These are phyloP conservation scores for Auanema sp. DNA, from an alignment of 2,888 invertebrate species.

Conservation along the genomic window DNA sequence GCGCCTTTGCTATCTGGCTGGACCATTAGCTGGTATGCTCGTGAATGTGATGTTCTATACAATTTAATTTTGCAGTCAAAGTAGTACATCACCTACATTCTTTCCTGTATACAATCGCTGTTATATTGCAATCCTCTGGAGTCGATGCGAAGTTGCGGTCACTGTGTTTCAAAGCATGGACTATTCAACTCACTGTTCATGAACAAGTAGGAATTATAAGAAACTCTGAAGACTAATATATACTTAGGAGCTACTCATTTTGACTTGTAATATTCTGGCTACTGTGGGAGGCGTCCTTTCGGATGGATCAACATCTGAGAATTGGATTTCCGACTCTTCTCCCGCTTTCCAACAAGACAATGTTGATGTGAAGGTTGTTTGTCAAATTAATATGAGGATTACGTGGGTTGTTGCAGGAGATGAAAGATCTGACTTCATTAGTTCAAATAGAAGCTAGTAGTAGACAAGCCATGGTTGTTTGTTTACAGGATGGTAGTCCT, in stretches of 20 bases:
- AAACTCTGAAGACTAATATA: too few relatives aligned
- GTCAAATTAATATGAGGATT: neutral
- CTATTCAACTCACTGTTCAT: conserved; percentile 60
- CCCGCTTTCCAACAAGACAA: conserved; percentile 6
- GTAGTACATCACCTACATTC: conserved; percentile 61
- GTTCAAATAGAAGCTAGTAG: conserved; percentile 87
- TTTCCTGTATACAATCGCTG: conserved; percentile 55
- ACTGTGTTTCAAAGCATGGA: conserved; percentile 63
- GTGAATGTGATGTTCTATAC: neutral
- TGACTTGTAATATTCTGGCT: conserved; percentile 60
- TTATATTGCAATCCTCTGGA: conserved; percentile 54
- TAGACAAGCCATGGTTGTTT: conserved; percentile 88
- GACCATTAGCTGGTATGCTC: conserved; percentile 16
- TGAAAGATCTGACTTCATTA: conserved; percentile 75
- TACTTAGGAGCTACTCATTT: conserved; percentile 54
- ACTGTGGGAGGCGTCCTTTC: conserved; percentile 59
- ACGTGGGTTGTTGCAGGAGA: conserved; percentile 23
- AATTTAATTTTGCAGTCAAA: conserved; percentile 25
- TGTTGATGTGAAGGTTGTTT: conserved; percentile 21
- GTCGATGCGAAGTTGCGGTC: conserved; percentile 49
- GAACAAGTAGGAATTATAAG: conserved; percentile 57
- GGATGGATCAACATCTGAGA: conserved; percentile 40
- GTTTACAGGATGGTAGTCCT: conserved; percentile 87
- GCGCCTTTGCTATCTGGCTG: conserved; percentile 59
- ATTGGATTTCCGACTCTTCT: conserved; percentile 12